These are phyloP conservation scores for Caenorhabditis sulstoni DNA, from an alignment of 2,888 invertebrate genomes.

Conservation along the genomic window DNA sequence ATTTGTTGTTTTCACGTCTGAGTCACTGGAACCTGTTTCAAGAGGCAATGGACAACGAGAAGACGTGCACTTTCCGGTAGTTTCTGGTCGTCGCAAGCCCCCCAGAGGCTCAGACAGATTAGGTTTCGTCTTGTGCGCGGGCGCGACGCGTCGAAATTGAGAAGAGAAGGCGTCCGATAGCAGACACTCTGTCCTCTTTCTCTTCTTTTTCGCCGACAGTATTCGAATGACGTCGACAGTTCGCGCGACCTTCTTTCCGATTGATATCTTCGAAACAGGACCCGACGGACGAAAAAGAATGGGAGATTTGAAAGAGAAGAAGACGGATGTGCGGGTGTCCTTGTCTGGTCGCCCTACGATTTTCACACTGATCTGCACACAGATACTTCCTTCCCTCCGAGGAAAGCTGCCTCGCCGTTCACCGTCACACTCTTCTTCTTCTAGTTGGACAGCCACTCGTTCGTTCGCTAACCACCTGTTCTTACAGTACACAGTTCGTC, in stretches of 20 bases:
- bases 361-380: too few species aligned
- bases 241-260: background rate
- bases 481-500: too few species aligned
- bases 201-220: background rate
- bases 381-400: too few species aligned
- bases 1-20: background rate
- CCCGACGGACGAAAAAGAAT: too few species aligned
- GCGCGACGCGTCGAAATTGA: background rate
- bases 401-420: too few species aligned
- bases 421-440: too few species aligned
- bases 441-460: too few species aligned
- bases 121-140: background rate
- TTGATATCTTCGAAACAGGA: too few species aligned
- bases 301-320: too few species aligned
- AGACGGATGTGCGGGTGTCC: too few species aligned
- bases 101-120: slow-evolving; percentile 24
- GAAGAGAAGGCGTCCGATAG: background rate
- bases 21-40: background rate
- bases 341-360: too few species aligned
- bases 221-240: slow-evolving; percentile 4
- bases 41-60: background rate
- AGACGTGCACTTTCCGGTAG: slow-evolving; percentile 9
- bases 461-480: too few species aligned
- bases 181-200: background rate
- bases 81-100: slow-evolving; percentile 9